Percentiles rank a stretch among this genome's conserved stretches.
phyloP scores from a whole-genome alignment of 2,113 vertebrate species.

The Bos indicus region DNA sequence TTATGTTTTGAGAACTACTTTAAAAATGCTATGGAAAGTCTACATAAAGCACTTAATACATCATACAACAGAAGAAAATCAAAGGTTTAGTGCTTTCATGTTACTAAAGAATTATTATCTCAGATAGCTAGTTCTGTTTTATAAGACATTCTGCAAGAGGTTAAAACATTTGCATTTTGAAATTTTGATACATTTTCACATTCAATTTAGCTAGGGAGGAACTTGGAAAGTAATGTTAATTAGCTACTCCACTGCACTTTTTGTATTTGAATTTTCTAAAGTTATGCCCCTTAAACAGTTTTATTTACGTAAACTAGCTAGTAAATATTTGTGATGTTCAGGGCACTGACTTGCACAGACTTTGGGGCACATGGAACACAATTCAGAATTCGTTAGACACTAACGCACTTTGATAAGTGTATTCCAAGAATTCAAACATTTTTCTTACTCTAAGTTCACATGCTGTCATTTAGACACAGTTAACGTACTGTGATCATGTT shows the following conservation, averaged over 20 bases:
- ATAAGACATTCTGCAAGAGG: background rate
- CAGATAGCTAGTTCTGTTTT: background rate
- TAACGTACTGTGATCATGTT: slow-evolving; percentile 33
- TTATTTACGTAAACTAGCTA: background rate
- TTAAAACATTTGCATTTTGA: background rate
- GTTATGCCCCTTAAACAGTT: background rate
- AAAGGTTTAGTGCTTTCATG: background rate
- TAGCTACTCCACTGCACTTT: background rate
- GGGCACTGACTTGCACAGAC: background rate
- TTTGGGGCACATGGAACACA: background rate
- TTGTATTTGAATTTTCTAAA: background rate
- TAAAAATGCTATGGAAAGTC: background rate
- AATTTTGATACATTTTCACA: slow-evolving; percentile 8
- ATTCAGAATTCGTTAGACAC: background rate
- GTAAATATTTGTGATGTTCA: background rate
- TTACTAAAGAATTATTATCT: background rate
- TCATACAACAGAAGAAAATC: slow-evolving; percentile 13
- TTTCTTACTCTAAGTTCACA: slow-evolving; percentile 21
- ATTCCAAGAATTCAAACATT: background rate
- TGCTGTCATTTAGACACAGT: slow-evolving; percentile 26
- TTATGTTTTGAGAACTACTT: slow-evolving; percentile 24
- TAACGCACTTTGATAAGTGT: slow-evolving; percentile 26
- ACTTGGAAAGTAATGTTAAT: slow-evolving; percentile 17
- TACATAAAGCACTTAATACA: background rate
- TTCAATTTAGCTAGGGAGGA: background rate